Percentiles rank a stretch among this genome's conserved stretches.
phyloP scores from a whole-genome alignment of 2,888 invertebrate genomes.

The Cryptophagus acutangulus region DNA sequence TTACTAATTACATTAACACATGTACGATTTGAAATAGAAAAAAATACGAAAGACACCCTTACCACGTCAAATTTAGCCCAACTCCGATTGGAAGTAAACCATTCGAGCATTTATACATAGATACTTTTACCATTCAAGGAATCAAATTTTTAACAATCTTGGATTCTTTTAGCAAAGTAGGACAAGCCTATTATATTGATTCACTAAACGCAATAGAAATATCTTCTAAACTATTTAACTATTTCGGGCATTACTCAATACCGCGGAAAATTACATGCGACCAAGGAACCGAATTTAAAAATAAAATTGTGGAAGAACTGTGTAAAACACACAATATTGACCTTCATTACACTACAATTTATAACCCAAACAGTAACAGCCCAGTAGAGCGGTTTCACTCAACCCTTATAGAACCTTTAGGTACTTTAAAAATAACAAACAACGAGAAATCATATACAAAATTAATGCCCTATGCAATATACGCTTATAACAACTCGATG shows the following conservation, averaged over 20 bases:
- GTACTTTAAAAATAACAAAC: background rate
- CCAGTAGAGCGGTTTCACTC: constrained; percentile 4
- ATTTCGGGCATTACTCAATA: background rate
- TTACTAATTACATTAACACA: no score
- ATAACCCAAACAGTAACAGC: background rate
- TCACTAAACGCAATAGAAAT: background rate
- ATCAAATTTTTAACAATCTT: constrained; percentile 5
- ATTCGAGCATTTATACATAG: constrained; percentile 1
- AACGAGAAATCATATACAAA: background rate
- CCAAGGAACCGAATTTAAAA: constrained; percentile 6
- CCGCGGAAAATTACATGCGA: constrained; percentile 1
- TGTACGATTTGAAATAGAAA: background rate
- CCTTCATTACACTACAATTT: constrained; percentile 3
- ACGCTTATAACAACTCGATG: constrained; percentile 3
- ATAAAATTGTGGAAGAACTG: background rate
- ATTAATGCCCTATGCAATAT: constrained; percentile 2
- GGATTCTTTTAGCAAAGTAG: constrained; percentile 3
- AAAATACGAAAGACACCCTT: constrained; percentile 1
- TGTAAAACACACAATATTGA: constrained; percentile 4
- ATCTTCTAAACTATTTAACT: background rate
- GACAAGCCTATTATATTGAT: background rate
- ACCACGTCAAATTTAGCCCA: background rate
- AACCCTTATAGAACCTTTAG: constrained; percentile 3
- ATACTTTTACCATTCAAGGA: constrained; percentile 1
- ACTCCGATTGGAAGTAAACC: constrained; percentile 1